These are phyloP conservation scores for Capreolus pygargus DNA, from an alignment of 2,113 vertebrate genomes.

Conservation along the genomic window DNA sequence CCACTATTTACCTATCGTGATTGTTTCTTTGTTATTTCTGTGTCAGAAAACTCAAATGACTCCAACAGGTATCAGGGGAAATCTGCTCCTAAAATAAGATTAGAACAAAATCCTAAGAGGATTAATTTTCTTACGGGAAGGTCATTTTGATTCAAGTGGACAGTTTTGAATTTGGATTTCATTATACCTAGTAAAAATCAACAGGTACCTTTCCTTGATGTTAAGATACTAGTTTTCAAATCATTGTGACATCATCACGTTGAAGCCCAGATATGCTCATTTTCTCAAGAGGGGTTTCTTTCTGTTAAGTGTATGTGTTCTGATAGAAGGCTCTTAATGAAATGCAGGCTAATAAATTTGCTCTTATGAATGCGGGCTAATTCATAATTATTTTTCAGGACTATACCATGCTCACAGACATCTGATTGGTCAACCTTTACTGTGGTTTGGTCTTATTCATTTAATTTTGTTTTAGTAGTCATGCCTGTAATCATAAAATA, in stretches of 20 bases:
- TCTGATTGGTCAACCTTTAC: not conserved
- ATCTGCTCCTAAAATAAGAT: conserved; percentile 51
- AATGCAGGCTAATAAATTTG: not conserved
- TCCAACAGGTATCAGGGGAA: conserved; percentile 23
- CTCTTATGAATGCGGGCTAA: not conserved
- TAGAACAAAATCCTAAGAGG: conserved; percentile 45
- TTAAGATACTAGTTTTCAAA: conserved; percentile 22
- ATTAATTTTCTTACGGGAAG: conserved; percentile 51
- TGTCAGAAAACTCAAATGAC: conserved; percentile 22
- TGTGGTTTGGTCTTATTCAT: not conserved
- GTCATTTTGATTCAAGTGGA: conserved; percentile 17
- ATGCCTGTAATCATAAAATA: not conserved
- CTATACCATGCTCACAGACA: not conserved
- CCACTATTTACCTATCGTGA: not conserved
- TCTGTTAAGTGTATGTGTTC: not conserved
- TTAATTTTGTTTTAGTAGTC: conserved; percentile 10
- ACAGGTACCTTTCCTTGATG: not conserved
- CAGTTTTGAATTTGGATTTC: conserved; percentile 36
- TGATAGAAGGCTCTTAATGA: not conserved
- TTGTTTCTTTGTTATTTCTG: conserved; percentile 29
- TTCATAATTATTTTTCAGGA: not conserved
- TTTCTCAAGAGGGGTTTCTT: conserved; percentile 30
- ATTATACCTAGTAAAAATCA: not conserved
- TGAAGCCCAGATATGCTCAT: not conserved
- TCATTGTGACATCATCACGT: not conserved